These are phyloP conservation scores for Tipula helvola DNA, from an alignment of 2,888 invertebrate genomes.

Conservation along the genomic window DNA sequence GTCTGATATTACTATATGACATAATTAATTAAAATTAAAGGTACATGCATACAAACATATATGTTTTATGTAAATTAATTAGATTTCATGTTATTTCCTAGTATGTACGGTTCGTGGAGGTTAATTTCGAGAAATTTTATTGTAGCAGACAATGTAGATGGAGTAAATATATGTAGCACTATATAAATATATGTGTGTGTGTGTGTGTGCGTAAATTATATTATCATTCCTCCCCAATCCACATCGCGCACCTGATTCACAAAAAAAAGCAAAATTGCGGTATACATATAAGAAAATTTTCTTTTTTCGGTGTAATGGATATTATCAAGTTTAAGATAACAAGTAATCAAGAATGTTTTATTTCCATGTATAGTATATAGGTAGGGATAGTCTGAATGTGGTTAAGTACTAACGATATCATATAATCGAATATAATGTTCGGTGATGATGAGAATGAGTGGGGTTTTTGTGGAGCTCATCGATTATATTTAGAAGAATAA, in stretches of 20 bases:
- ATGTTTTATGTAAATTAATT: neutral
- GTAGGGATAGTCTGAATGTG: neutral
- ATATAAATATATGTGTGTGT: neutral
- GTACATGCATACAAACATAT: neutral
- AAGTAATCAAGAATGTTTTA: neutral
- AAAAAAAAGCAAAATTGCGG: neutral
- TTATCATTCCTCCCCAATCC: neutral
- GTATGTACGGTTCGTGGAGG: neutral
- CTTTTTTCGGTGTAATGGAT: neutral
- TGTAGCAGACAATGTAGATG: neutral
- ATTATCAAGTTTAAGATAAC: neutral
- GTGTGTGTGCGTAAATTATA: neutral
- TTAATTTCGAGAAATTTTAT: neutral
- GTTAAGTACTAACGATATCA: conserved; percentile 4
- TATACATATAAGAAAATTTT: neutral
- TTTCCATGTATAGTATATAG: neutral
- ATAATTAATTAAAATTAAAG: neutral
- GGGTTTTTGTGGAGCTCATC: neutral
- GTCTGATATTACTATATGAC: neutral
- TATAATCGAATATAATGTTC: neutral
- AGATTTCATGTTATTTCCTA: neutral
- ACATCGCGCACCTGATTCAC: neutral
- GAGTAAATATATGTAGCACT: neutral
- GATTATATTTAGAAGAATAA: neutral
- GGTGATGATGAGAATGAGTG: neutral